A percentile compares a stretch with the other conserved stretches of the same genome.
Conservation (phyloP, 1,140 invertebrate species). For the Panagrolaimus sp. region DNA sequence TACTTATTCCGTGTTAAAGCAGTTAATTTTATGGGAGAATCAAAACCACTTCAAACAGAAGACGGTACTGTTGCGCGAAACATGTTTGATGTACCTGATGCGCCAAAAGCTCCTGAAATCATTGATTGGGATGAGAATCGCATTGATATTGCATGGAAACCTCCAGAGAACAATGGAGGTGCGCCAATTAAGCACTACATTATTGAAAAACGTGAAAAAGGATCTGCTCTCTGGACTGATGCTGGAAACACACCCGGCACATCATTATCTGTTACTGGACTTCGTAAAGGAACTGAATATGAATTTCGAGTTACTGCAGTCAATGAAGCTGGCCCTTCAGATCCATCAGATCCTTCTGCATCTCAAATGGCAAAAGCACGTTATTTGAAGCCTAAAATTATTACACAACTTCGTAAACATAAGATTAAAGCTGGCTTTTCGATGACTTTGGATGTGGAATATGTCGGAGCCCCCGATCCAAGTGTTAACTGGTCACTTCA, state of each 20-base stretch:
- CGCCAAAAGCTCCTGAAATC: slow-evolving; percentile 81
- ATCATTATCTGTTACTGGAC: slow-evolving; percentile 68
- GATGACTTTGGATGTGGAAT: slow-evolving; percentile 83
- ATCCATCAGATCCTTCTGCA: slow-evolving; percentile 68
- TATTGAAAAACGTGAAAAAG: slow-evolving; percentile 76
- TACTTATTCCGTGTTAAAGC: slow-evolving; percentile 97
- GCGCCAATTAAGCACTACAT: slow-evolving; percentile 82
- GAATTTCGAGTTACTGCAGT: slow-evolving; percentile 71
- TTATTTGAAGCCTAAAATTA: slow-evolving; percentile 82
- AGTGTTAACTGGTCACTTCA: slow-evolving; percentile 52
- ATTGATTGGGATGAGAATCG: slow-evolving; percentile 90
- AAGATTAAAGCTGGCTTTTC: slow-evolving; percentile 72
- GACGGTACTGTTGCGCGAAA: slow-evolving; percentile 84
- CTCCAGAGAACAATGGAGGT: slow-evolving; percentile 82
- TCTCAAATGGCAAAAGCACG: slow-evolving; percentile 76
- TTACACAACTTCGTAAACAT: slow-evolving; percentile 64
- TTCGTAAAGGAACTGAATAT: slow-evolving; percentile 79
- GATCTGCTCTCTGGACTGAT: slow-evolving; percentile 47
- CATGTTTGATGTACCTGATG: slow-evolving; percentile 70
- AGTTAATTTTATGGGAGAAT: slow-evolving; percentile 94
- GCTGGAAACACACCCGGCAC: slow-evolving; percentile 52
- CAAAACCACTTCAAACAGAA: slow-evolving; percentile 86
- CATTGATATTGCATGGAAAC: slow-evolving; percentile 84
- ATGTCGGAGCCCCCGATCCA: slow-evolving; percentile 75
- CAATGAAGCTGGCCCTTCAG: slow-evolving; percentile 67